These are phyloP conservation scores for Cloeon dipterum DNA, from an alignment of 2,888 invertebrate genomes.

Conservation along the genomic window DNA sequence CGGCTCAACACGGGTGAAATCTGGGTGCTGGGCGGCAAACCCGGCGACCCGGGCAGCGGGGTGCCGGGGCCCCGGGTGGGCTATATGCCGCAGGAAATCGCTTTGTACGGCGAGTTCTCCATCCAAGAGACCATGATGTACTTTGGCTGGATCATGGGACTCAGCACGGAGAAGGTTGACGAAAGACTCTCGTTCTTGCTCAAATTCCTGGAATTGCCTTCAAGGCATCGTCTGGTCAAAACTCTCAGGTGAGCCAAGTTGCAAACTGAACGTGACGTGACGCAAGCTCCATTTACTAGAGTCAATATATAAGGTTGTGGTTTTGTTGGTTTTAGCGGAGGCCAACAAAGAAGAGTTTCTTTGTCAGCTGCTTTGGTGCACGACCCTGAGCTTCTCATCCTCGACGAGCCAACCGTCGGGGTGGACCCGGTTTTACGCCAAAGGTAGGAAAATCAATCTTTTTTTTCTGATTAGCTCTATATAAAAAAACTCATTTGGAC, in stretches of 20 bases:
- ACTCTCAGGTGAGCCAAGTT: conserved; percentile 22
- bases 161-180: conserved; percentile 31
- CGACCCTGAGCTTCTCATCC: conserved; percentile 23
- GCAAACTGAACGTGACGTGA: neutral
- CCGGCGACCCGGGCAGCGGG: conserved; percentile 60
- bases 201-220: conserved; percentile 30
- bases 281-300: conserved; percentile 13
- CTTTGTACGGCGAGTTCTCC: conserved; percentile 53
- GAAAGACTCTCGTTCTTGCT: conserved; percentile 42
- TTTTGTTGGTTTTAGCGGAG: conserved; percentile 24
- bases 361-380: conserved; percentile 26
- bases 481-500: neutral
- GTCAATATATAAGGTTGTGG: too few species aligned
- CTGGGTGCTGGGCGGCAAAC: conserved; percentile 62
- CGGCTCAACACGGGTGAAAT: conserved; percentile 60
- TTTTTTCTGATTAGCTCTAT: neutral
- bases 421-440: conserved; percentile 74
- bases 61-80: conserved; percentile 79
- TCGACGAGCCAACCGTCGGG: conserved; percentile 20
- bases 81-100: conserved; percentile 69
- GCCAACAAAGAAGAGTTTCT: conserved; percentile 25
- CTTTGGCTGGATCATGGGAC: conserved; percentile 63
- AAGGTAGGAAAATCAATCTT: conserved; percentile 25
- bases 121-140: conserved; percentile 61
- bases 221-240: conserved; percentile 38